A percentile compares a stretch with the other conserved stretches of the same genome.
These are phyloP conservation scores for Cephalopterus ornatus DNA, from an alignment of 2,113 vertebrate genomes.

Conservation along the genomic window DNA sequence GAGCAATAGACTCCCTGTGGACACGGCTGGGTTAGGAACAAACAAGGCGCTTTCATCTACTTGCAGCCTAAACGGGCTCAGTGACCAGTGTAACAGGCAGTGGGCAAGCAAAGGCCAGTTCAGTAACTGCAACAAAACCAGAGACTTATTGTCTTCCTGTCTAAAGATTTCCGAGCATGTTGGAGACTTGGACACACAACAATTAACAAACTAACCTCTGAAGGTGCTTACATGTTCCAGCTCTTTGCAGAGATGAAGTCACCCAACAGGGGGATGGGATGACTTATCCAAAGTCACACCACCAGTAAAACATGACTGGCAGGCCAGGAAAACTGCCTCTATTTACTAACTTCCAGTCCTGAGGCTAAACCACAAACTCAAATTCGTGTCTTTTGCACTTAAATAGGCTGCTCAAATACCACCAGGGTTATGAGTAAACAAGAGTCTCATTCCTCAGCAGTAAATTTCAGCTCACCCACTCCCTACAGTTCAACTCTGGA, in stretches of 20 bases:
- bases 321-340: not conserved
- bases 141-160: not conserved
- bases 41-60: not conserved
- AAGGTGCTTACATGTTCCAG: not conserved
- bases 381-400: not conserved
- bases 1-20: not conserved
- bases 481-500: not conserved
- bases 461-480: not conserved
- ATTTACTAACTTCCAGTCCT: not conserved
- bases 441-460: not conserved
- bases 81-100: not conserved
- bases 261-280: not conserved
- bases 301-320: not conserved
- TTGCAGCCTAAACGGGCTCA: not conserved
- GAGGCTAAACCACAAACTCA: conserved; percentile 24
- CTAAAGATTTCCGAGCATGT: not conserved
- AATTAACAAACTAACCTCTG: not conserved
- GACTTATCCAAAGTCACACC: not conserved
- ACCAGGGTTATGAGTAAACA: not conserved
- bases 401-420: not conserved
- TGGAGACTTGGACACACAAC: not conserved
- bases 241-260: not conserved
- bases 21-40: not conserved
- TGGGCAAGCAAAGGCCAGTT: not conserved
- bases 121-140: not conserved